Evolutionary conservation across 2,113 vertebrate species (phyloP).

Genomic region (Anarhynchus alexandrinus): DNA sequence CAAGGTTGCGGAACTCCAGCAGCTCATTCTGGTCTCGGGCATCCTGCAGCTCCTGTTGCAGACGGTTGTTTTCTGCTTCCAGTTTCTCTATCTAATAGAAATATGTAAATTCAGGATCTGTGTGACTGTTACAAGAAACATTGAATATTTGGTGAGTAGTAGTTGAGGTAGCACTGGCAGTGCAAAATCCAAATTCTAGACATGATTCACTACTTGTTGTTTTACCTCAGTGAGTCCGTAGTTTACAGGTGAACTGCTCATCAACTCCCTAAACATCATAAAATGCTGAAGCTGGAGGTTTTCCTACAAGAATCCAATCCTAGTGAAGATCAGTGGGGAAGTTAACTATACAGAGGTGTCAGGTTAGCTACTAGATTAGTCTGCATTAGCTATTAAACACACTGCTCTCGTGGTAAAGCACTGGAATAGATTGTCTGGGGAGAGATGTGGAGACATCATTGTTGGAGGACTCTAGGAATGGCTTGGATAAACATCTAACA

Average conservation of each 20-base stretch:
- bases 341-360: not conserved
- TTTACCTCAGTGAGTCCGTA: not conserved
- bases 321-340: not conserved
- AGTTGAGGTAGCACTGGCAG: not conserved
- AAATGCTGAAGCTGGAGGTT: not conserved
- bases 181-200: not conserved
- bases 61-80: slow-evolving; percentile 82
- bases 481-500: not conserved
- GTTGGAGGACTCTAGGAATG: not conserved
- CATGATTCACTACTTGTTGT: not conserved
- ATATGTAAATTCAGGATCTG: slow-evolving; percentile 38
- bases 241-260: not conserved
- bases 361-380: not conserved
- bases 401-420: not conserved
- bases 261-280: not conserved
- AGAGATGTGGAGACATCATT: not conserved
- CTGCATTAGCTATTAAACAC: not conserved
- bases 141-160: not conserved
- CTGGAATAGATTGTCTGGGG: not conserved
- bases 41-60: slow-evolving; percentile 94
- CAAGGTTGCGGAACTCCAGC: slow-evolving; percentile 95
- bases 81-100: slow-evolving; percentile 89
- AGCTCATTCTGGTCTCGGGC: slow-evolving; percentile 97
- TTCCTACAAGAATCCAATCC: not conserved
- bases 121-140: not conserved